A percentile compares a stretch with the other conserved stretches of the same genome.
Evolutionary conservation across 2,888 invertebrate species (phyloP).

Genomic region (Laothoe populi): DNA sequence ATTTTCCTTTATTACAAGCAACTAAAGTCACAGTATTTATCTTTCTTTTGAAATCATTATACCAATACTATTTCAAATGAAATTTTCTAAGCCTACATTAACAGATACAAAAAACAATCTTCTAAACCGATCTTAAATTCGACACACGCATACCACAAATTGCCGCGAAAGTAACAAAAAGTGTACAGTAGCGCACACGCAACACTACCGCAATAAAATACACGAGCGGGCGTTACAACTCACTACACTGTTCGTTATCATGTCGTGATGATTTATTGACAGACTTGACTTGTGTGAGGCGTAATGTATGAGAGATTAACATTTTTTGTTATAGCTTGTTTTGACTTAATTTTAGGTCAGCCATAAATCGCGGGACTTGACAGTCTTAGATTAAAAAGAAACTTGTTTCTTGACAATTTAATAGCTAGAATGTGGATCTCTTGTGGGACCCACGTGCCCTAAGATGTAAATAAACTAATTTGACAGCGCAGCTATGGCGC

Average conservation of each 20-base stretch:
- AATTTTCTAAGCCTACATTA: background rate
- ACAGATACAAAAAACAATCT: background rate
- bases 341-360: too few species aligned
- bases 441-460: too few species aligned
- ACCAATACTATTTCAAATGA: background rate
- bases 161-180: background rate
- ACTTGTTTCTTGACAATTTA: too few species aligned
- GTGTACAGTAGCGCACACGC: conserved; percentile 19
- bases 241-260: conserved; percentile 72
- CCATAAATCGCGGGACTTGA: too few species aligned
- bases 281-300: conserved; percentile 38
- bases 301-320: conserved; percentile 34
- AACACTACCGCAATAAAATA: conserved; percentile 57
- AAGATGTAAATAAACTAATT: too few species aligned
- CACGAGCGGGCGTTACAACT: conserved; percentile 57
- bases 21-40: background rate
- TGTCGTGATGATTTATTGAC: conserved; percentile 73
- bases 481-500: too few species aligned
- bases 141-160: background rate
- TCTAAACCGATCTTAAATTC: background rate
- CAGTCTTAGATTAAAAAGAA: too few species aligned
- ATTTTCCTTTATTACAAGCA: background rate
- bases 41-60: too few species aligned
- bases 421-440: too few species aligned
- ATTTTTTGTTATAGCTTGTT: too few species aligned